phyloP scores from a whole-genome alignment of 2,888 invertebrate species.

The Camponotus fellah region DNA sequence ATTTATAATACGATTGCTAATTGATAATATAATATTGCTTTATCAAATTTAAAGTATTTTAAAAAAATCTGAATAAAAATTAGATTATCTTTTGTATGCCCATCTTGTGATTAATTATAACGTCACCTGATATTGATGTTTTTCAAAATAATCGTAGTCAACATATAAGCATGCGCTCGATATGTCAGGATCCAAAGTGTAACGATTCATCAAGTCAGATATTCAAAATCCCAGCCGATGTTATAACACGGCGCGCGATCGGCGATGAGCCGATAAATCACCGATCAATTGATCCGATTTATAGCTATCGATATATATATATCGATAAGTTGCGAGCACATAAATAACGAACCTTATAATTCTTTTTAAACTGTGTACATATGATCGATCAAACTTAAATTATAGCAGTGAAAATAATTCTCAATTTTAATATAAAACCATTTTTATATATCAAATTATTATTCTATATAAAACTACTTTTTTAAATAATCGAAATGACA shows the following conservation, averaged over 20 bases:
- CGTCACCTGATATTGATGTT: constrained; percentile 38
- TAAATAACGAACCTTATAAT: constrained; percentile 32
- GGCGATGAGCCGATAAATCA: constrained; percentile 65
- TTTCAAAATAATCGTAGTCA: constrained; percentile 45
- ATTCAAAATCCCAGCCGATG: constrained; percentile 63
- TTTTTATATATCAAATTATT: neutral
- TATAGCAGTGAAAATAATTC: neutral
- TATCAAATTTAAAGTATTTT: constrained; percentile 4
- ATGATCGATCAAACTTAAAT: neutral
- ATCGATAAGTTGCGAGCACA: constrained; percentile 46
- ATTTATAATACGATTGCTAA: neutral
- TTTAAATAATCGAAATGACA: neutral
- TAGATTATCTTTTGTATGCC: neutral
- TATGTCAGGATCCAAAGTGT: constrained; percentile 43
- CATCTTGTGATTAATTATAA: constrained; percentile 37
- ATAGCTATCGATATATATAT: constrained; percentile 42
- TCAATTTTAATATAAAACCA: neutral
- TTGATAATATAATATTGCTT: neutral
- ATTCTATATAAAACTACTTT: neutral
- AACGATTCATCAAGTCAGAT: constrained; percentile 69
- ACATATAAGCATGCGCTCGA: neutral
- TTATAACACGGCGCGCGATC: constrained; percentile 46
- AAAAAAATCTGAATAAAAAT: neutral
- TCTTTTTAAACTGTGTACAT: neutral
- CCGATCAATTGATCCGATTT: constrained; percentile 64